Percentiles rank a stretch among this genome's conserved stretches.
These are phyloP conservation scores for Hypanus sabinus DNA, from an alignment of 2,113 vertebrate species.

Conservation along the genomic window DNA sequence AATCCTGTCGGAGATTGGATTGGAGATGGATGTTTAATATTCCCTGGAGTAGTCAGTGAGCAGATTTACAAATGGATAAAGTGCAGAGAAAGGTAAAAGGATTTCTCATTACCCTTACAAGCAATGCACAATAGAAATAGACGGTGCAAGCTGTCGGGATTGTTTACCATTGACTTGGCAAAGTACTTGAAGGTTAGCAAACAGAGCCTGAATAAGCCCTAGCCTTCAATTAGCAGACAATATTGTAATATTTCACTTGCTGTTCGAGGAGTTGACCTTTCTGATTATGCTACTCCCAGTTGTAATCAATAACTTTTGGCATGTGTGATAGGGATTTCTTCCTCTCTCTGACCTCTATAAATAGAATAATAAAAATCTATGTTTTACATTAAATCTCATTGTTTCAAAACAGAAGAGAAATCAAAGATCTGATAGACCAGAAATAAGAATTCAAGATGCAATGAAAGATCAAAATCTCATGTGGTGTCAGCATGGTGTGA, in stretches of 20 bases:
- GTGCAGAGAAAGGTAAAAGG: background rate
- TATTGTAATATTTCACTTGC: background rate
- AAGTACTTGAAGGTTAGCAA: constrained; percentile 12
- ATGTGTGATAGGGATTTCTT: background rate
- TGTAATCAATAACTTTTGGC: background rate
- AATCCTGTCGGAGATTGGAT: constrained; percentile 22
- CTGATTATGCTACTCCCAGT: background rate
- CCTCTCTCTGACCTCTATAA: background rate
- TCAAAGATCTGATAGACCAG: background rate
- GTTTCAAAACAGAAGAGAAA: background rate
- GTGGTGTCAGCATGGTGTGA: no score
- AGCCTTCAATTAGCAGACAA: background rate
- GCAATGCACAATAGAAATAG: constrained; percentile 6
- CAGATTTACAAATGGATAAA: constrained; percentile 19
- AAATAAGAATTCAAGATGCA: background rate
- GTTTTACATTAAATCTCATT: background rate
- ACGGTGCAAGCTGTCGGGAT: background rate
- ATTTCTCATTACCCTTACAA: constrained; percentile 28
- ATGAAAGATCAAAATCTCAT: background rate
- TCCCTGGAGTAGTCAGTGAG: constrained; percentile 7
- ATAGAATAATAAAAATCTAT: background rate
- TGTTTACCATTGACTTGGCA: constrained; percentile 10
- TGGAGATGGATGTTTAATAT: constrained; percentile 19
- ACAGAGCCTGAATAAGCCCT: background rate
- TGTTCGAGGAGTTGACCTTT: background rate